Evolutionary conservation across 2,113 vertebrate genomes (phyloP).

Genomic region (Apteryx mantelli): DNA sequence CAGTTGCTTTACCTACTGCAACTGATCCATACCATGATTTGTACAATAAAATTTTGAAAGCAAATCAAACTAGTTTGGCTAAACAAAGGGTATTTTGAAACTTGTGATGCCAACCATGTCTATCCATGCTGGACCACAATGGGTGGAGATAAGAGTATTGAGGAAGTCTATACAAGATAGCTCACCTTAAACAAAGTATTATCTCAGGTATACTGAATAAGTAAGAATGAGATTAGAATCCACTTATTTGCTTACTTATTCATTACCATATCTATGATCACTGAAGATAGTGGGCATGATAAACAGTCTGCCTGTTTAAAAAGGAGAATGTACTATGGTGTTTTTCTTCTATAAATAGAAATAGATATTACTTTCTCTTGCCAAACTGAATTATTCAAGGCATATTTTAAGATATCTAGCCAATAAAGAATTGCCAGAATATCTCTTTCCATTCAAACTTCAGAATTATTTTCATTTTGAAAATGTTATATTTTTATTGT

Average conservation of each 20-base stretch:
- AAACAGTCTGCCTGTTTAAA: not conserved
- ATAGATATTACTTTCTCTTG: not conserved
- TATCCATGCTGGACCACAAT: not conserved
- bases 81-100: not conserved
- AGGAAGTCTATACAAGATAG: not conserved
- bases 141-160: accelerated
- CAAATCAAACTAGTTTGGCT: not conserved
- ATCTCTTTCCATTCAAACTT: not conserved
- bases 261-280: not conserved
- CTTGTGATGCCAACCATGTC: not conserved
- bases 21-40: not conserved
- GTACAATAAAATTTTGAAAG: not conserved
- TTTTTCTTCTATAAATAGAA: too few relatives aligned
- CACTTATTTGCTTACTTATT: not conserved
- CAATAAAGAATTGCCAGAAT: not conserved
- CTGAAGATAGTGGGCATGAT: not conserved
- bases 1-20: not conserved
- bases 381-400: not conserved
- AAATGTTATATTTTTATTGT: not conserved
- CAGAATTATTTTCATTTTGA: not conserved
- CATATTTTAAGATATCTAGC: not conserved
- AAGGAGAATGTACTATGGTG: too few relatives aligned
- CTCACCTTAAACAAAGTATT: not conserved
- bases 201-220: too few relatives aligned
- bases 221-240: not conserved